Conservation (phyloP, 2,797 vertebrate species). For the Podarcis lilfordi region DNA sequence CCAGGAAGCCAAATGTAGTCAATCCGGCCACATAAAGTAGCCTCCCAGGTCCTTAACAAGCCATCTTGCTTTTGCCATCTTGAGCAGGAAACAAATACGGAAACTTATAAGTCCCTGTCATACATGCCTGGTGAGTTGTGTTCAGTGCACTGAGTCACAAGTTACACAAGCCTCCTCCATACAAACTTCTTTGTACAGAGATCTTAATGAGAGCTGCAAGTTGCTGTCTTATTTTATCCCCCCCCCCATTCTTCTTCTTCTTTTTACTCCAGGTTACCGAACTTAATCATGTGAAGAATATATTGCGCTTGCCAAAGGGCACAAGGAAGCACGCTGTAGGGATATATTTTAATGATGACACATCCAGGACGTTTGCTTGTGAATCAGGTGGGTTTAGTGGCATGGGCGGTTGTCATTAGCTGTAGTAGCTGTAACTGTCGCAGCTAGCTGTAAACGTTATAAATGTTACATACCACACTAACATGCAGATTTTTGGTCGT, state of each 20-base stretch:
- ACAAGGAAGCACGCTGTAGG: constrained; percentile 84
- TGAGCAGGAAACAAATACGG: neutral
- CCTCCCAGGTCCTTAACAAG: too few species aligned
- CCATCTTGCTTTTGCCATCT: neutral
- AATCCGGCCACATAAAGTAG: neutral
- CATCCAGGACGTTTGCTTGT: constrained; percentile 84
- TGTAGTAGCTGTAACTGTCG: too few species aligned
- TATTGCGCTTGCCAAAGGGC: constrained; percentile 79
- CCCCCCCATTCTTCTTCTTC: neutral
- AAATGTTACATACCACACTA: neutral
- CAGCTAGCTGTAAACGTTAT: neutral
- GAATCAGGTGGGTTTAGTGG: constrained; percentile 81
- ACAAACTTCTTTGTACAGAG: neutral
- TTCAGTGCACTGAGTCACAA: neutral
- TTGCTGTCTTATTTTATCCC: constrained; percentile 18
- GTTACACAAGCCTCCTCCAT: neutral
- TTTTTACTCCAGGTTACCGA: constrained; percentile 80
- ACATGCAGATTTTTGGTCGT: constrained; percentile 59
- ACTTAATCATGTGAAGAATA: constrained; percentile 81
- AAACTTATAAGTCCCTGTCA: neutral
- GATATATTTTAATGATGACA: constrained; percentile 82
- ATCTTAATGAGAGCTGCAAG: neutral
- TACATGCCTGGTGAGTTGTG: neutral
- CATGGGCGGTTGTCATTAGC: fast-evolving
- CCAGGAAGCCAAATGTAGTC: neutral